A percentile compares a stretch with the other conserved stretches of the same genome.
Conservation (phyloP, 2,888 invertebrate genomes). For the Chirona hameri region DNA sequence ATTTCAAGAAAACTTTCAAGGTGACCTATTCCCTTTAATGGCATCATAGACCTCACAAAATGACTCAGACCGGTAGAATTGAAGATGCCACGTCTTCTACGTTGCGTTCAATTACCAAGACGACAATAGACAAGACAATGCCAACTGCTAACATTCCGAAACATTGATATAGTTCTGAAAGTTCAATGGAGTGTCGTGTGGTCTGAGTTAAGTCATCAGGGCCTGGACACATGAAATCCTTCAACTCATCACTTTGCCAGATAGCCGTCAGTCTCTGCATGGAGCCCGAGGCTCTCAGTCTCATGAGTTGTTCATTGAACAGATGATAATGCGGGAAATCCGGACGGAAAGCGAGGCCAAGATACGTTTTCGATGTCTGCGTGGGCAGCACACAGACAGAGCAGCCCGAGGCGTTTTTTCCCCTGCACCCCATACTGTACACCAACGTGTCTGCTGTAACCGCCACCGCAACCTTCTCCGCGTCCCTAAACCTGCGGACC, state of each 20-base stretch:
- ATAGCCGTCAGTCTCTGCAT: neutral
- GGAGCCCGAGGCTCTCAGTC: neutral
- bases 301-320: neutral
- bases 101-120: neutral
- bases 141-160: neutral
- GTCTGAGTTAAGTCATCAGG: neutral
- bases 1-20: too few species aligned
- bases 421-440: neutral
- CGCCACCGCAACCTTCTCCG: neutral
- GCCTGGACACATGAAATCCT: neutral
- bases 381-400: neutral
- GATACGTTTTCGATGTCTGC: neutral
- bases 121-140: neutral
- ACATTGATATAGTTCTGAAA: neutral
- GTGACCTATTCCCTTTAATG: too few species aligned
- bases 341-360: neutral
- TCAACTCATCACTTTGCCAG: neutral
- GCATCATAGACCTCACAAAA: too few species aligned
- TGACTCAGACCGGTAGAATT: too few species aligned
- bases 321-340: neutral
- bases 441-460: neutral
- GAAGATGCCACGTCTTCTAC: too few species aligned
- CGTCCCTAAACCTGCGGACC: neutral
- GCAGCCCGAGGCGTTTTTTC: neutral
- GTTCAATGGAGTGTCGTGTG: neutral